Evolutionary conservation across 35 echinoderm and acorn worm species (phyloP), one percentile per base, ranked within the genome.

Genomic region (Heliocidaris erythrogramma): DNA sequence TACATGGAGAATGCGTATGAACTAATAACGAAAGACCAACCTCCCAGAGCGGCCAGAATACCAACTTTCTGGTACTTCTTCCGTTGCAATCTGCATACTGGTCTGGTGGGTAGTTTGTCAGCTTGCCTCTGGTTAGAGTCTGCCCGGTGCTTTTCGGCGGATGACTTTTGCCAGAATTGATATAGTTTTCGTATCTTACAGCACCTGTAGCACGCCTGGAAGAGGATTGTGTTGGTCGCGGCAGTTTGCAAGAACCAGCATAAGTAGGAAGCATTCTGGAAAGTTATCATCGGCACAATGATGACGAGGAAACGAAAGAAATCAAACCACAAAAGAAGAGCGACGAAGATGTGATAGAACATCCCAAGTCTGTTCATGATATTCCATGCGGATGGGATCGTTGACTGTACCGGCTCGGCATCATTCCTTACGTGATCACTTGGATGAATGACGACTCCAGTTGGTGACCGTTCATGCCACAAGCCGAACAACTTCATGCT

Each of bases 311-410:
- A 89, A 42, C 87, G 87, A 24, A 89, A 9, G 17, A 89, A 42
- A 89, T 89, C 87, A 89, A 89, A 89, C 87, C 87, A 89, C 87
- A 89, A 35, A 30, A 89, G 13, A 14, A 89, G 87, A 24, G 32
- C 5, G 32, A 89, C 9, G 87, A 89, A 32, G 87, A 9, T 42
- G 24, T 89, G 87, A 48, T 89, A 89, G 18, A 89, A 18, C 8
- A 89, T 9, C 18, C 9, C 31, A 32, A 42, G 47, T 89, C 47
- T 89, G 87, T 89, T 47, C 0, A 89, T 7, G 87, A 89, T 89
- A 5, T 48, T 48, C 12, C 31, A 16, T 14, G 13, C 31, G 31
- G 87, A 32, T 35, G 30, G 47, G 16, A 7, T 89, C 47, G 12
- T 32, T 89, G 3, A 42, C 35, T 89, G 87, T 32, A 32, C 30